A percentile compares a stretch with the other conserved stretches of the same genome.
These are phyloP conservation scores for Theretra japonica DNA, from an alignment of 2,888 invertebrate genomes.

Conservation along the genomic window DNA sequence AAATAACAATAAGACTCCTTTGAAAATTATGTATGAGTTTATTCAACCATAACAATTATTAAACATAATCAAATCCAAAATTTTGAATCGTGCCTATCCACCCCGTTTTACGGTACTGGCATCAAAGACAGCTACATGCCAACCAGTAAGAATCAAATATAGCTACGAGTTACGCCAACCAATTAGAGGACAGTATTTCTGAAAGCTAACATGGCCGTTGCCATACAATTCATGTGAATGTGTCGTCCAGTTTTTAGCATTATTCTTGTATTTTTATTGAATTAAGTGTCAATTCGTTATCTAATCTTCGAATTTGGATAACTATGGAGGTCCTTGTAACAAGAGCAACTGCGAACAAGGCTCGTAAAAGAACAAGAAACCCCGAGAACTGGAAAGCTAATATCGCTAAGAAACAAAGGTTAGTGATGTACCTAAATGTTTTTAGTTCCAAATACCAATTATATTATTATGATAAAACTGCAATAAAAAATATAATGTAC, in stretches of 20 bases:
- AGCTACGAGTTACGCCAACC: slow-evolving; percentile 35
- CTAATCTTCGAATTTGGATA: slow-evolving; percentile 29
- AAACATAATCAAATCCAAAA: too few species aligned
- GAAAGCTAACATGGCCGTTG: slow-evolving; percentile 30
- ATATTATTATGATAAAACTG: slow-evolving; percentile 27
- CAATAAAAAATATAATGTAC: slow-evolving; percentile 29
- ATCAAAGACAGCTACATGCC: slow-evolving; percentile 34
- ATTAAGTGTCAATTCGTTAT: slow-evolving; percentile 30
- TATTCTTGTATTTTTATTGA: slow-evolving; percentile 30
- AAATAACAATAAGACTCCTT: too few species aligned
- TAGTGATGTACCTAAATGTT: slow-evolving; percentile 33
- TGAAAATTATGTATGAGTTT: too few species aligned
- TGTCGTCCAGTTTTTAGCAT: slow-evolving; percentile 32
- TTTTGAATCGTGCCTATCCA: too few species aligned
- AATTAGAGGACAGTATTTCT: slow-evolving; percentile 34
- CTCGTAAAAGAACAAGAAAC: slow-evolving; percentile 37
- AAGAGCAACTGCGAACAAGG: slow-evolving; percentile 35
- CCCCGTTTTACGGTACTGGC: background rate
- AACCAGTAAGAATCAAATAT: slow-evolving; percentile 34
- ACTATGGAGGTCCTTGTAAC: slow-evolving; percentile 35
- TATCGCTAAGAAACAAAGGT: slow-evolving; percentile 36
- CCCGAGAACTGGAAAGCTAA: slow-evolving; percentile 37
- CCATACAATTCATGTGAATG: slow-evolving; percentile 33
- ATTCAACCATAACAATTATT: too few species aligned
- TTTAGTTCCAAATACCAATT: slow-evolving; percentile 21